Conservation (phyloP, 2,797 vertebrate genomes). For the Epinephelus awoara region DNA sequence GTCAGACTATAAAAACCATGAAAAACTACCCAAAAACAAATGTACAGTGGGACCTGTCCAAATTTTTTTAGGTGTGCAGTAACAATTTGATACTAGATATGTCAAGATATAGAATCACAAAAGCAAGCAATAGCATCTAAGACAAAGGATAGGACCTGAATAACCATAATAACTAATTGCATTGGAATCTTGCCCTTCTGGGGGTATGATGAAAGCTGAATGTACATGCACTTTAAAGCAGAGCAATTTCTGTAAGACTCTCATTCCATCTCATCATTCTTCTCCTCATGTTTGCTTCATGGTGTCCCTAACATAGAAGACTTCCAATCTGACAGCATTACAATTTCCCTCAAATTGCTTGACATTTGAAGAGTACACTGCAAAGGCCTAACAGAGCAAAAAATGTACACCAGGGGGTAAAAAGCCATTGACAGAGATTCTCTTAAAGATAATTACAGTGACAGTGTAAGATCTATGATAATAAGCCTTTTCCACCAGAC, state of each 20-base stretch:
- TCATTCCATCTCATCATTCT: background rate
- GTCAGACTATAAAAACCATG: background rate
- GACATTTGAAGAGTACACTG: constrained; percentile 15
- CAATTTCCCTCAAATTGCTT: constrained; percentile 35
- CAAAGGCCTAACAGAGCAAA: constrained; percentile 7
- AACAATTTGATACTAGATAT: background rate
- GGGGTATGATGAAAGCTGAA: constrained; percentile 26
- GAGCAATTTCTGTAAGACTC: background rate
- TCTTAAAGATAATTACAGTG: constrained; percentile 62
- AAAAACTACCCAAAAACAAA: background rate
- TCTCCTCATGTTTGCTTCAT: constrained; percentile 10
- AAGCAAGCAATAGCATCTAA: background rate
- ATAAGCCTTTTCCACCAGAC: constrained; percentile 46
- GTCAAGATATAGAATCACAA: background rate
- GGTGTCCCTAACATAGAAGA: constrained; percentile 1
- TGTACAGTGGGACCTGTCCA: background rate
- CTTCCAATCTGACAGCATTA: constrained; percentile 5
- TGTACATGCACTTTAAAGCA: constrained; percentile 19
- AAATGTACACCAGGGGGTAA: constrained; percentile 29
- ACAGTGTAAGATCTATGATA: constrained; percentile 49
- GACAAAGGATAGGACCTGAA: background rate
- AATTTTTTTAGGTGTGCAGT: background rate
- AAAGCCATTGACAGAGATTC: constrained; percentile 44
- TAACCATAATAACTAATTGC: constrained; percentile 18
- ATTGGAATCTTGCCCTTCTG: constrained; percentile 16